phyloP scores from a whole-genome alignment of 2,888 invertebrate genomes.

The Pocota personata region DNA sequence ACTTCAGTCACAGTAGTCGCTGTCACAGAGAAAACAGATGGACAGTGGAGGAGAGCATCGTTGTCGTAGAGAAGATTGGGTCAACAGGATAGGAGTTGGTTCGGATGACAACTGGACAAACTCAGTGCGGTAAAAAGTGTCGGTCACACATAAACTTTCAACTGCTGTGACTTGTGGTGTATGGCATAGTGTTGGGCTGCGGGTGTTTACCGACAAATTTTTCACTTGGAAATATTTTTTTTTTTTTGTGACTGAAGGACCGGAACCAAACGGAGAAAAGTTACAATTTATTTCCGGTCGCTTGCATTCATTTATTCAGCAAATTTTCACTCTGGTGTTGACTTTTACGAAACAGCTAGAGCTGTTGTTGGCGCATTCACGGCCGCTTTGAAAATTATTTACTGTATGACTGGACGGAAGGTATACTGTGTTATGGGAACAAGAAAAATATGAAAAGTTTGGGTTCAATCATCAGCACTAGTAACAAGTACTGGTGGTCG shows the following conservation, averaged over 20 bases:
- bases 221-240: constrained; percentile 55
- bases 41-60: constrained; percentile 13
- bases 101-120: constrained; percentile 70
- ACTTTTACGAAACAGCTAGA: constrained; percentile 53
- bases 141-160: constrained; percentile 71
- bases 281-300: constrained; percentile 74
- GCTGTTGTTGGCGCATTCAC: not conserved
- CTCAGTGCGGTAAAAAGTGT: constrained; percentile 68
- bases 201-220: constrained; percentile 68
- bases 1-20: constrained; percentile 32
- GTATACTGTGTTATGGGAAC: not conserved
- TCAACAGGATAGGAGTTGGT: constrained; percentile 34
- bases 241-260: constrained; percentile 31
- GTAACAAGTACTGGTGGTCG: constrained; percentile 2
- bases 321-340: constrained; percentile 65
- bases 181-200: constrained; percentile 30
- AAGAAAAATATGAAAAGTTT: constrained; percentile 4
- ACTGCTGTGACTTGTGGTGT: constrained; percentile 39
- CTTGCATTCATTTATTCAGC: constrained; percentile 71
- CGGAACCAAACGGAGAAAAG: constrained; percentile 53
- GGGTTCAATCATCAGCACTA: constrained; percentile 51
- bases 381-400: constrained; percentile 26
- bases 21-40: constrained; percentile 40
- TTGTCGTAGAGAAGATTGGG: constrained; percentile 45
- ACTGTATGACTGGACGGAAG: not conserved